Evolutionary conservation across 1,140 invertebrate species (phyloP), one percentile per base, ranked within the genome.

Genomic region (Monochamus saltuarius): DNA sequence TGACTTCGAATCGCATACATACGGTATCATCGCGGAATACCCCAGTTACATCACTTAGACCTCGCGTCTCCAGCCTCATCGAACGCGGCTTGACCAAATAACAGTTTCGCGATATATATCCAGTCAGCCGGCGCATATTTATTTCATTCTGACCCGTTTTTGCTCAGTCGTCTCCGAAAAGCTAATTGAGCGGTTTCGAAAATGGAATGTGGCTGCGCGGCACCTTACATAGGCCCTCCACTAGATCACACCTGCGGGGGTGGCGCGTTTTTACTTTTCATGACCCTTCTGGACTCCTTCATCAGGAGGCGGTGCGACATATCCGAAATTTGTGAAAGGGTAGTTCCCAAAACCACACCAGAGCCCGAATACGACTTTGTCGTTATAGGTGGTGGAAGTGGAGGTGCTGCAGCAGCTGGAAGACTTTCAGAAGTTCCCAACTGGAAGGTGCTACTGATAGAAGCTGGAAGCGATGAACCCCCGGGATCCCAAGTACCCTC

Each of bases 401-500:
- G 82, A 4, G 84, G 84, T 7, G 78, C 80, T 39, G 79, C 82
- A 10, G 68, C 83, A 16, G 84, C 83, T 0, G 81, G 76, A 52
- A 73, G 83, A 13, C 59, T 78, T 11, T 68, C 74, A 1, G 71
- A 77, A 60, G 60, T 69, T 19, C 46, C 66, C 1, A 56, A 68
- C 7, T 76, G 76, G 72, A 65, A 80, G 70, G 83, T 87, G 4
- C 67, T 87, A 22, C 70, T 88, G 6, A 62, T 88, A 52, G 86
- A 87, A 78, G 85, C 85, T 8, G 86, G 85, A 0, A 81, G 80
- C 7, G 82, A 85, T 64, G 85, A 86, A 63, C 80, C 81, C 0
- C 75, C 77, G 4, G 75, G 72, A 8, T 79, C 82, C 1, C 73
- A 68, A 60, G 78, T 85, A n/a, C 84, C 84, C 13, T 77, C 81